Evolutionary conservation across 2,113 vertebrate species (phyloP), one percentile per base, ranked within the genome.

Genomic region (Hyaena hyaena): DNA sequence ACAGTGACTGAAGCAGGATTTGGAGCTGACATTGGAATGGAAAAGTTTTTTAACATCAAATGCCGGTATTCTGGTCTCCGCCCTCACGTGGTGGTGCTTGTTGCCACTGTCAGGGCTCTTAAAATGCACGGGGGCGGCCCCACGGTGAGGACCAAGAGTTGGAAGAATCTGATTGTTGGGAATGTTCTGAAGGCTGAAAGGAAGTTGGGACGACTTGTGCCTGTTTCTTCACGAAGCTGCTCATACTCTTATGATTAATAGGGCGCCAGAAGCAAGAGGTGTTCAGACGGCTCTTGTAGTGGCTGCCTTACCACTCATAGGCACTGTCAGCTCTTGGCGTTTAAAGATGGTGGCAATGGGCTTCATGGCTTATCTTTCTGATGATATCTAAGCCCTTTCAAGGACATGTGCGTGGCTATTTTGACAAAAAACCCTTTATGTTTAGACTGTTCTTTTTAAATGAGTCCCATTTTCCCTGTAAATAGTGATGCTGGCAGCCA

Each of bases 51-150:
- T 83, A 99, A 99, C 98, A 99, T 99, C 97, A 99, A 99, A 97
- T 99, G 99, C 97, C 99, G 99, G 33, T 99, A 99, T 95, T 99
- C 99, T 0, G 99, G 99, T 66, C 99, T 99, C 94, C 98, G 99
- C 85, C 99, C 99, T 39, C 99, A 99, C 0, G 99, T 99, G 92
- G 99, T 99, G 90, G 99, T 99, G 90, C 98, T 99, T 93, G 99
- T 99, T 53, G 99, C 99, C 88, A 99, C 99, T 0, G 98, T 99
- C 80, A 98, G 99, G 96, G 99, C 99, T 79, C 99, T 99, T 80
- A 99, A 99, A 98, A 99, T 99, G 99, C 99, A 99, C 0, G 99
- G 99, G 39, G 99, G 99, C 66, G 99, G 99, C 35, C 99, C 99
- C 82, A 99, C 98, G n/a, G 99, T 99, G 94, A 99, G 99, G 97